phyloP scores from a whole-genome alignment of 1,140 invertebrate genomes.

The Leucophenga varia region DNA sequence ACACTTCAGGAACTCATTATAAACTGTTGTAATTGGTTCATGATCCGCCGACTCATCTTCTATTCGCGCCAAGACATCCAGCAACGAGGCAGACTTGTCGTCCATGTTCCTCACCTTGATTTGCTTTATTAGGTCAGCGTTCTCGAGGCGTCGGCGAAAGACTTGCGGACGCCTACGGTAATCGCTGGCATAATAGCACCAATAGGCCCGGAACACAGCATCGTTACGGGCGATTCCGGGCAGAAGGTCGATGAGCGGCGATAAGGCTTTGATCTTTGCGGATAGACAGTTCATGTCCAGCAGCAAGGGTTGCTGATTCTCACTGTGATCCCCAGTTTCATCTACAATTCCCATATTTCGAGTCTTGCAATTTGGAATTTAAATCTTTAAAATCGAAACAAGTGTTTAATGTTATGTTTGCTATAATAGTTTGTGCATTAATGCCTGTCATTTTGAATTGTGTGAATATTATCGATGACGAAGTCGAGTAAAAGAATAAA shows the following conservation, averaged over 20 bases:
- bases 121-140: constrained; percentile 9
- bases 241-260: constrained; percentile 9
- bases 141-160: constrained; percentile 17
- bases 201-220: constrained; percentile 16
- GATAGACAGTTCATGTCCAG: constrained; percentile 21
- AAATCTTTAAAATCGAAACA: no score
- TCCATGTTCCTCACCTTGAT: no score
- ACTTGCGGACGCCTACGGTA: constrained; percentile 13
- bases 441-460: no score
- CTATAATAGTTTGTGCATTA: no score
- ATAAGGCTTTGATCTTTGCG: constrained; percentile 14
- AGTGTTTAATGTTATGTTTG: no score
- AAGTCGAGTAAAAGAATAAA: no score
- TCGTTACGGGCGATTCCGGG: constrained; percentile 9
- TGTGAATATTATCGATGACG: no score
- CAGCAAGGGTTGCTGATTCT: no score
- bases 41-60: background rate
- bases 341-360: no score
- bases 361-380: no score
- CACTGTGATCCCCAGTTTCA: no score
- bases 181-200: constrained; percentile 30
- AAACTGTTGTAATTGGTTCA: constrained; percentile 8
- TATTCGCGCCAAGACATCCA: background rate
- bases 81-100: background rate
- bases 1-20: constrained; percentile 17